phyloP scores from a whole-genome alignment of 2,113 vertebrate genomes.

The Grallaria varia region DNA sequence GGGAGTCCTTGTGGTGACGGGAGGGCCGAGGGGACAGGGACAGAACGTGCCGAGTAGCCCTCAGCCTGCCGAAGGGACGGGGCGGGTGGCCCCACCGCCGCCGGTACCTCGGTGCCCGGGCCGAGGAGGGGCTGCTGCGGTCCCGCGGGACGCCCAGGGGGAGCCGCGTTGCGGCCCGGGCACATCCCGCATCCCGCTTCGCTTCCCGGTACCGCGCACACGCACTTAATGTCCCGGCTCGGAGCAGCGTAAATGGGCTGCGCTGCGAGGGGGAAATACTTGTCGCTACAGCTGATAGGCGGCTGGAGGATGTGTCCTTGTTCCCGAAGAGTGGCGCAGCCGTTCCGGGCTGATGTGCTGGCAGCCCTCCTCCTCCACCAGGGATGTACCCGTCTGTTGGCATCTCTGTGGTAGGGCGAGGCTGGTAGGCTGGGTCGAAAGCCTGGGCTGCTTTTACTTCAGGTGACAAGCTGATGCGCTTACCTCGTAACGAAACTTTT shows the following conservation, averaged over 20 bases:
- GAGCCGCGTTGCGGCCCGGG: not conserved
- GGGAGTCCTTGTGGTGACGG: not conserved
- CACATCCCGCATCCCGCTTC: not conserved
- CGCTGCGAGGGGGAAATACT: rapidly evolving
- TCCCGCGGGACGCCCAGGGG: not conserved
- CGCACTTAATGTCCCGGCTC: rapidly evolving
- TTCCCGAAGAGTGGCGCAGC: not conserved
- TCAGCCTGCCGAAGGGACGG: not conserved
- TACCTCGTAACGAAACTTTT: not conserved
- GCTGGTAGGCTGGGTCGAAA: not conserved
- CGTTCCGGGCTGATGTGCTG: too few relatives aligned
- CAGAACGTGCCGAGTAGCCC: not conserved
- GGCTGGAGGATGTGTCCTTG: not conserved
- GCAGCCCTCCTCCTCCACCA: not conserved
- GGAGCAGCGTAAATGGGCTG: not conserved
- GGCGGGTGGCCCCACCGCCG: not conserved
- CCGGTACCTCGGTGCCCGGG: not conserved
- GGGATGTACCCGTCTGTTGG: not conserved
- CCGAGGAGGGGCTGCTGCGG: not conserved
- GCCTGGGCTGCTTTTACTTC: not conserved
- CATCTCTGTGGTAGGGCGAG: not conserved
- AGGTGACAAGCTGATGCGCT: not conserved
- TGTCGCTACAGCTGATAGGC: not conserved
- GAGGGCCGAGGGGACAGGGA: not conserved
- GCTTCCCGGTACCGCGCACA: rapidly evolving